These are phyloP conservation scores for Cololabis saira DNA, from an alignment of 2,113 vertebrate species.

Conservation along the genomic window DNA sequence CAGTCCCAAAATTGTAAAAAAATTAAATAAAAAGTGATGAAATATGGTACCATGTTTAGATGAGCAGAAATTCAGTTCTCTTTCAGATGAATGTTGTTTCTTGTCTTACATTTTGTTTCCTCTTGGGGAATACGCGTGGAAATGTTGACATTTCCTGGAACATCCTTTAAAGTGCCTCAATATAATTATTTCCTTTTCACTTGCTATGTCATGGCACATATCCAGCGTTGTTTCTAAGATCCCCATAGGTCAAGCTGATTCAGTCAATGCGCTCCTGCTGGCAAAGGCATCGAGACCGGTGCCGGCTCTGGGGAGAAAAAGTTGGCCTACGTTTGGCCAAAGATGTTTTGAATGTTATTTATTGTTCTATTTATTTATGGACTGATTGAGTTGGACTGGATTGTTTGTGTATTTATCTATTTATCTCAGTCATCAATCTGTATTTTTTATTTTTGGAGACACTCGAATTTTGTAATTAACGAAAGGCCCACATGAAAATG, in stretches of 20 bases:
- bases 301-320: constrained; percentile 47
- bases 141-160: constrained; percentile 74
- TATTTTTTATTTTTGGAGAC: constrained; percentile 77
- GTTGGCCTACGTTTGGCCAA: constrained; percentile 77
- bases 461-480: constrained; percentile 82
- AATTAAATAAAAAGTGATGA: constrained; percentile 31
- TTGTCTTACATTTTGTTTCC: constrained; percentile 57
- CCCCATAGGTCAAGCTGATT: constrained; percentile 24
- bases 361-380: constrained; percentile 84
- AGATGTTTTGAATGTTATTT: constrained; percentile 83
- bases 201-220: constrained; percentile 60
- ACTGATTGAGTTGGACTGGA: constrained; percentile 57
- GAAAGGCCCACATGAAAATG: constrained; percentile 69
- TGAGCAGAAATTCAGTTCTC: constrained; percentile 58
- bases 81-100: constrained; percentile 60
- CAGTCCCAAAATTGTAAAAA: constrained; percentile 66
- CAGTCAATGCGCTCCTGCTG: constrained; percentile 29
- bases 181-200: constrained; percentile 71
- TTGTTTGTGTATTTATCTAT: constrained; percentile 83
- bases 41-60: constrained; percentile 23
- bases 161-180: constrained; percentile 85
- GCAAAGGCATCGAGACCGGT: constrained; percentile 35
- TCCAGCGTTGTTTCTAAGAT: constrained; percentile 40
- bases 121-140: constrained; percentile 53
- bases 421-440: constrained; percentile 75